These are phyloP conservation scores for Hozukius guyotensis DNA, from an alignment of 2,797 vertebrate species.

Conservation along the genomic window DNA sequence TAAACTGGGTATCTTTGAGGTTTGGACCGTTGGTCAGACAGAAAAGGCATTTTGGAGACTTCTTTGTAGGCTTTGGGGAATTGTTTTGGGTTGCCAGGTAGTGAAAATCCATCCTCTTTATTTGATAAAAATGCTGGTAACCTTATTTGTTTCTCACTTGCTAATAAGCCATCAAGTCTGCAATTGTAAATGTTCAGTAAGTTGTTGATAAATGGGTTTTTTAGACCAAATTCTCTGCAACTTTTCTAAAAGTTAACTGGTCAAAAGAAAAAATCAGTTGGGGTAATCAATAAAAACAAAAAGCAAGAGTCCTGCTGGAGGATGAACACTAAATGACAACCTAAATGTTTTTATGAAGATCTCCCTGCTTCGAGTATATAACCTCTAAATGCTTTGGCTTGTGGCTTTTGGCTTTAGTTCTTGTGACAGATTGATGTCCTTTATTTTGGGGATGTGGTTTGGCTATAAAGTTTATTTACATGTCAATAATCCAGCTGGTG, in stretches of 20 bases:
- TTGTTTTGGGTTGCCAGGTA: background rate
- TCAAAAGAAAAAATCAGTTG: no score
- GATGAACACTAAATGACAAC: background rate
- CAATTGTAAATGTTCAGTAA: background rate
- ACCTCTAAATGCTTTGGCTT: no score
- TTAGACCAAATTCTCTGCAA: background rate
- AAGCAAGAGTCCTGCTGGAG: background rate
- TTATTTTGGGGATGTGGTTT: no score
- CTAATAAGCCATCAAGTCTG: background rate
- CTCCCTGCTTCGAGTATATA: no score
- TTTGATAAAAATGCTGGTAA: background rate
- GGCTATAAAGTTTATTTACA: background rate
- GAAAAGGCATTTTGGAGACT: background rate
- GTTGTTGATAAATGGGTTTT: background rate
- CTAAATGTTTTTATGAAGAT: background rate
- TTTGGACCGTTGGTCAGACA: no score
- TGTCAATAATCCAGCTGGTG: background rate
- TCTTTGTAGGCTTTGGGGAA: background rate
- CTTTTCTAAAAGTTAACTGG: background rate
- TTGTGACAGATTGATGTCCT: no score
- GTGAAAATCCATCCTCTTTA: background rate
- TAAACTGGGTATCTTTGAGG: background rate
- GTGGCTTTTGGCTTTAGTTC: no score
- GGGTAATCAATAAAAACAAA: no score
- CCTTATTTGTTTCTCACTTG: background rate